Percentiles rank a stretch among this genome's conserved stretches.
Conservation (phyloP, 2,888 invertebrate species). For the Diadegma fenestrale region DNA sequence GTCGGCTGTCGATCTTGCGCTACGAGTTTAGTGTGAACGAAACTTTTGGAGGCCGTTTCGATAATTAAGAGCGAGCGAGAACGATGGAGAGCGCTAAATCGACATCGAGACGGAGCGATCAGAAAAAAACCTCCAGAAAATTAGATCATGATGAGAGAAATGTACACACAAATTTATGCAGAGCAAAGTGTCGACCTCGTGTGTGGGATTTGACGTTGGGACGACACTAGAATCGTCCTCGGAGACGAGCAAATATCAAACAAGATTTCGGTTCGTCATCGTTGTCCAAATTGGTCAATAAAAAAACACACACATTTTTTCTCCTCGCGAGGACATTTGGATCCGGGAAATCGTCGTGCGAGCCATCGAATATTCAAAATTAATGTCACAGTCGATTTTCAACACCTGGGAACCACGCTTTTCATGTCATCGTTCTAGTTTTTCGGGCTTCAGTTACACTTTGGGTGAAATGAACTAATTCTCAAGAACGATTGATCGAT, state of each 20-base stretch:
- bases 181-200: neutral
- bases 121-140: neutral
- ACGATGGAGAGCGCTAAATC: neutral
- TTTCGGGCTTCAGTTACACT: neutral
- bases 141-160: neutral
- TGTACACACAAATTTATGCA: neutral
- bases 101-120: neutral
- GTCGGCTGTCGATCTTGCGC: slow-evolving; percentile 14
- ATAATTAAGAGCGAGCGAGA: neutral
- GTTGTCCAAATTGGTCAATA: neutral
- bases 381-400: neutral
- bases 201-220: slow-evolving; percentile 13
- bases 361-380: neutral
- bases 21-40: slow-evolving; percentile 39
- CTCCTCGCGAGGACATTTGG: neutral
- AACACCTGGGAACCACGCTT: neutral
- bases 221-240: neutral
- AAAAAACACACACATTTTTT: no score
- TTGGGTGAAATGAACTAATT: neutral
- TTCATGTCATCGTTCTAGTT: neutral
- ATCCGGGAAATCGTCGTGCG: neutral
- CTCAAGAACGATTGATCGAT: slow-evolving; percentile 2
- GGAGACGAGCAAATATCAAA: neutral
- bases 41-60: slow-evolving; percentile 38
- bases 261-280: neutral